These are phyloP conservation scores for Rhea pennata DNA, from an alignment of 2,113 vertebrate genomes.

Conservation along the genomic window DNA sequence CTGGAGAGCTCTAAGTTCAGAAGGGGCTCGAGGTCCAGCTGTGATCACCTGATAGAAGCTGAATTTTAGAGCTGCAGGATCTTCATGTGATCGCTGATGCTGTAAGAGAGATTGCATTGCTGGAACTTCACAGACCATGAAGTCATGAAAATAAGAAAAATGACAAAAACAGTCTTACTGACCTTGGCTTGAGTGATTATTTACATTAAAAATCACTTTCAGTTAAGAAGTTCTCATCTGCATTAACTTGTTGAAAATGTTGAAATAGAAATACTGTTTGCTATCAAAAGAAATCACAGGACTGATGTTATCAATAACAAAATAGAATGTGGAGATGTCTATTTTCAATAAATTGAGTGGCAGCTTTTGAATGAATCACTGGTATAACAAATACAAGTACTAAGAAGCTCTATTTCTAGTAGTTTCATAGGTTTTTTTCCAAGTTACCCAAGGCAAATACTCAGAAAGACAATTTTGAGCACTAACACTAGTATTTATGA, in stretches of 20 bases:
- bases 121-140: not conserved
- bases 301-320: not conserved
- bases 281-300: not conserved
- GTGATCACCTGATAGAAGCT: constrained; percentile 96
- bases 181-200: not conserved
- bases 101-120: constrained; percentile 55
- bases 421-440: not conserved
- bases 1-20: constrained; percentile 89
- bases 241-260: not conserved
- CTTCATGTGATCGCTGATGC: constrained; percentile 94
- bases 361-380: not conserved
- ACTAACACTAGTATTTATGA: not conserved
- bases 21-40: constrained; percentile 82
- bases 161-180: not conserved
- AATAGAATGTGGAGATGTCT: not conserved
- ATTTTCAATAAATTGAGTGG: not conserved
- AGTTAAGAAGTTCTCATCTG: not conserved
- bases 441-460: not conserved
- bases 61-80: constrained; percentile 88
- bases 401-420: not conserved
- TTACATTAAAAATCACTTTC: not conserved
- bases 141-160: not conserved
- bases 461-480: not conserved
- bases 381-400: not conserved
- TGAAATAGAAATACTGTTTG: not conserved